A percentile compares a stretch with the other conserved stretches of the same genome.
Conservation (phyloP, 2,797 vertebrate genomes). For the Lates japonicus region DNA sequence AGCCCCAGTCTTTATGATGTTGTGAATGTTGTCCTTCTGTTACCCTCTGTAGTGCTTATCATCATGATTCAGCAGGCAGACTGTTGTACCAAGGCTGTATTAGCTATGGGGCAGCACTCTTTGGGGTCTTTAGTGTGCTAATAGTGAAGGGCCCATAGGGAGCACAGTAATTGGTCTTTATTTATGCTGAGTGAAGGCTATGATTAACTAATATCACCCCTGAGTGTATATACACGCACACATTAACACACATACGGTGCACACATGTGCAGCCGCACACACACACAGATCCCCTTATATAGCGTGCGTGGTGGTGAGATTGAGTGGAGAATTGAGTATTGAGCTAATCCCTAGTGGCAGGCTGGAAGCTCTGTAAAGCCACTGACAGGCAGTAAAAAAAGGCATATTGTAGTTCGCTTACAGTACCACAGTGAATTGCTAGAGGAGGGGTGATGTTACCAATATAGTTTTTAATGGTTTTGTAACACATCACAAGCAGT, state of each 20-base stretch:
- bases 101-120: conserved; percentile 78
- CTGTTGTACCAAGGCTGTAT: conserved; percentile 60
- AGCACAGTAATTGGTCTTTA: conserved; percentile 84
- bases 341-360: conserved; percentile 74
- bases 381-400: conserved; percentile 63
- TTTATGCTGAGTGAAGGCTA: conserved; percentile 86
- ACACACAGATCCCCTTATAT: conserved; percentile 51
- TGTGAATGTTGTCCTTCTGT: conserved; percentile 59
- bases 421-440: conserved; percentile 41
- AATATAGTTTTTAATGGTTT: conserved; percentile 50
- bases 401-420: conserved; percentile 61
- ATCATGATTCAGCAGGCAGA: conserved; percentile 72
- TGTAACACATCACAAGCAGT: conserved; percentile 32
- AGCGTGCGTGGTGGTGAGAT: conserved; percentile 65
- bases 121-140: conserved; percentile 83
- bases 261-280: conserved; percentile 32
- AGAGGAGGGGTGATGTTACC: conserved; percentile 24
- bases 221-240: conserved; percentile 72
- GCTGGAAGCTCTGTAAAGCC: conserved; percentile 68
- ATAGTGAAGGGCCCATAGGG: conserved; percentile 78
- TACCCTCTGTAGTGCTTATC: conserved; percentile 70
- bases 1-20: conserved; percentile 41
- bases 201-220: conserved; percentile 85
- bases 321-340: conserved; percentile 78
- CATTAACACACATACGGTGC: conserved; percentile 47